phyloP scores from a whole-genome alignment of 1,140 invertebrate genomes.

The Heliconius melpomene region DNA sequence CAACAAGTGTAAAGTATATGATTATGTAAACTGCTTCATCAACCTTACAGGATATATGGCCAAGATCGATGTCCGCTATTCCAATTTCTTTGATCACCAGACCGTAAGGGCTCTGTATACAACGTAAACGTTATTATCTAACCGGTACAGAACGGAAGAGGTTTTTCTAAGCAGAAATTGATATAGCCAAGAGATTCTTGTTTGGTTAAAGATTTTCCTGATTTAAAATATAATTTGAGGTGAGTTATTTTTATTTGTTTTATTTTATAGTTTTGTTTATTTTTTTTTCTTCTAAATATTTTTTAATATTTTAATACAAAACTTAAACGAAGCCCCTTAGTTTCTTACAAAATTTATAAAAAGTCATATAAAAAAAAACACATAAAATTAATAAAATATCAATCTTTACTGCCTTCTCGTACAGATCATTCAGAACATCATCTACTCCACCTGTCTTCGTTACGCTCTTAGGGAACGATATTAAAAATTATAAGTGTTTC shows the following conservation, averaged over 20 bases:
- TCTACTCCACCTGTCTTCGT: conserved; percentile 16
- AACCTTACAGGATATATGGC: neutral
- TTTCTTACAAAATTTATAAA: no score
- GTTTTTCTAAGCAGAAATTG: neutral
- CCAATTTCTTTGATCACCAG: conserved; percentile 18
- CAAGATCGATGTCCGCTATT: conserved; percentile 6
- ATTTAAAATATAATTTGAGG: no score
- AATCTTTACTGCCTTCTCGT: neutral
- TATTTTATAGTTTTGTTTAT: no score
- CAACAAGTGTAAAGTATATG: neutral
- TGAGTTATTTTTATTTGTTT: no score
- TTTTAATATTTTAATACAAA: no score
- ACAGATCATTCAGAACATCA: neutral
- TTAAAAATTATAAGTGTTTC: conserved; percentile 26
- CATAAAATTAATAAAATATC: neutral
- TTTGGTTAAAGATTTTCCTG: neutral
- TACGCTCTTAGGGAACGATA: conserved; percentile 21
- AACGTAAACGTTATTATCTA: conserved; percentile 11
- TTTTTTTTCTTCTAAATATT: no score
- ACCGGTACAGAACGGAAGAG: neutral
- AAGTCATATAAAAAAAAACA: no score
- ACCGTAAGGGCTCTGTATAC: conserved; percentile 18
- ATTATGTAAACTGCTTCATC: neutral
- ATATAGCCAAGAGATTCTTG: neutral
- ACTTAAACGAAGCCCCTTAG: no score